These are phyloP conservation scores for Troides aeacus DNA, from an alignment of 2,888 invertebrate species.

Conservation along the genomic window DNA sequence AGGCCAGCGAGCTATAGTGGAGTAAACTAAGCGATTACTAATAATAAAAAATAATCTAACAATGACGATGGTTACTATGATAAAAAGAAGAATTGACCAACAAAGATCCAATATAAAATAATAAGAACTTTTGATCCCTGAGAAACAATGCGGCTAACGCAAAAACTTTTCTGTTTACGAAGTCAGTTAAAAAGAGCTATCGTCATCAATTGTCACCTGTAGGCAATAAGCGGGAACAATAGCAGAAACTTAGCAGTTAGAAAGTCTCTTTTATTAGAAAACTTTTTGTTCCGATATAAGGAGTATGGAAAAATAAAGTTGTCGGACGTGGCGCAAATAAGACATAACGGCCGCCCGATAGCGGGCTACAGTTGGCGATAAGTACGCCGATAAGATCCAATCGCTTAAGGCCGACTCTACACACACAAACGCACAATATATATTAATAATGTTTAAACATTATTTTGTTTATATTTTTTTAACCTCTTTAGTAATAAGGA, in stretches of 20 bases:
- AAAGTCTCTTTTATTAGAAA: constrained; percentile 75
- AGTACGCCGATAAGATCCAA: constrained; percentile 25
- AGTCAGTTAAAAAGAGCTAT: constrained; percentile 72
- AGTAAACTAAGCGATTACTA: no score
- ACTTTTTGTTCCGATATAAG: constrained; percentile 63
- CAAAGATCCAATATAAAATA: neutral
- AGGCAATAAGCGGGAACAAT: constrained; percentile 69
- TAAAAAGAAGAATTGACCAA: neutral
- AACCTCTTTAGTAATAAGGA: no score
- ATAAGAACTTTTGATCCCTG: constrained; percentile 20
- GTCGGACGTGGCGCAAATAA: constrained; percentile 73
- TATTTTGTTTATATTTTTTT: no score
- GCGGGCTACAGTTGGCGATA: constrained; percentile 14
- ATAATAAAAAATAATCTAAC: no score
- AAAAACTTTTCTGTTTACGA: constrained; percentile 44
- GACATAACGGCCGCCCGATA: constrained; percentile 57
- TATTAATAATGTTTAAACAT: no score
- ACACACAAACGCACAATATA: neutral
- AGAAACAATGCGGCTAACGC: constrained; percentile 39
- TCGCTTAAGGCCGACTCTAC: constrained; percentile 24
- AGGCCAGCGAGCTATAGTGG: no score
- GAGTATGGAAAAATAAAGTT: constrained; percentile 71
- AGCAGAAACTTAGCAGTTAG: constrained; percentile 63
- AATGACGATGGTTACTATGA: neutral
- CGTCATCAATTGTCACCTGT: constrained; percentile 76